A percentile compares a stretch with the other conserved stretches of the same genome.
phyloP scores from a whole-genome alignment of 2,113 vertebrate genomes.

The Danio rerio region DNA sequence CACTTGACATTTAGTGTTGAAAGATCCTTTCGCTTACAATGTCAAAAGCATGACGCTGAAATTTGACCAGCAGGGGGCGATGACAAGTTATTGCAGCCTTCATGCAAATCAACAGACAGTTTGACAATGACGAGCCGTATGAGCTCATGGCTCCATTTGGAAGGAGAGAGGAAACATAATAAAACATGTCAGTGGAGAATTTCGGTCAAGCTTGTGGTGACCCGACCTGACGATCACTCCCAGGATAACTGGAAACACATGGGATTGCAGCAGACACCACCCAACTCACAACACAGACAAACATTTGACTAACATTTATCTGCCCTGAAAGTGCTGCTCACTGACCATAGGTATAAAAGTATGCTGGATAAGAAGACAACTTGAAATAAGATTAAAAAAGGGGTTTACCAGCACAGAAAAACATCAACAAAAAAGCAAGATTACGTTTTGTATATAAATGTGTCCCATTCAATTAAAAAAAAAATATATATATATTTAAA shows the following conservation, averaged over 20 bases:
- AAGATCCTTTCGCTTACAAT: neutral
- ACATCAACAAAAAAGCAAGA: no score
- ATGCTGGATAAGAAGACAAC: neutral
- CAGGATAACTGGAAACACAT: constrained; percentile 30
- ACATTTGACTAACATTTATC: neutral
- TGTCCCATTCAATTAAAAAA: no score
- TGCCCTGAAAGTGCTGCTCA: neutral
- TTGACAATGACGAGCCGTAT: neutral
- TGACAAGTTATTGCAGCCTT: neutral
- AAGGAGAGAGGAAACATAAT: neutral
- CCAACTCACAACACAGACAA: constrained; percentile 5
- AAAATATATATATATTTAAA: no score
- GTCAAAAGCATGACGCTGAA: neutral
- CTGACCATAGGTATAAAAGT: neutral
- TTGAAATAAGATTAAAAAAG: no score
- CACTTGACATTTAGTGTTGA: neutral
- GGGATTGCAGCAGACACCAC: neutral
- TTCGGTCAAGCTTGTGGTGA: neutral
- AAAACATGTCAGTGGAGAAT: constrained; percentile 19
- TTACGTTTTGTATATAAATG: no score
- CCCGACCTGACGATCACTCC: constrained; percentile 20
- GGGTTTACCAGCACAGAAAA: no score
- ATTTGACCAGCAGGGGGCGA: constrained; percentile 50
- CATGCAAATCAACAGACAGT: neutral
- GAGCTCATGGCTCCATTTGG: neutral